These are phyloP conservation scores for Eupithecia pulchellata DNA, from an alignment of 2,888 invertebrate species.

Conservation along the genomic window DNA sequence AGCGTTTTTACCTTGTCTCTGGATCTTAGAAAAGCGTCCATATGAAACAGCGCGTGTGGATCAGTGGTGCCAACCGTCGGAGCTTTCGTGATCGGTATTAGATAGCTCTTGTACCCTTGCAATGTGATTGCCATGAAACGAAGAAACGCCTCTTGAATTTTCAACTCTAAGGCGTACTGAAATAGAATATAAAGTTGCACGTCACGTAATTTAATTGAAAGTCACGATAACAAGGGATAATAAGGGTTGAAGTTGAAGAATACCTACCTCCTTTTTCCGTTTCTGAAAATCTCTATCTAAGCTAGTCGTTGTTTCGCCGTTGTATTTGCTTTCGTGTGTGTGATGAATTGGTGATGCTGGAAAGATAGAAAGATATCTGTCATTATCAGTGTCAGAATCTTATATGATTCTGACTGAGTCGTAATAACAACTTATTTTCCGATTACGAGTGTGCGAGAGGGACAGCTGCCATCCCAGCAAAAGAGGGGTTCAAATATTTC, in stretches of 20 bases:
- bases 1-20: slow-evolving; percentile 89
- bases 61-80: slow-evolving; percentile 98
- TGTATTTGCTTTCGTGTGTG: slow-evolving; percentile 72
- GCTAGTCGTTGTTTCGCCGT: slow-evolving; percentile 87
- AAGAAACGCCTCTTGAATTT: slow-evolving; percentile 98
- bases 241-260: slow-evolving; percentile 65
- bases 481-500: too few relatives aligned
- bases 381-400: background rate
- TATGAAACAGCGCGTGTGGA: slow-evolving; percentile 96
- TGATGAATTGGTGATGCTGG: slow-evolving; percentile 79
- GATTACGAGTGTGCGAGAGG: too few relatives aligned
- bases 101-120: slow-evolving; percentile 94
- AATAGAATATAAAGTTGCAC: slow-evolving; percentile 46
- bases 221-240: background rate
- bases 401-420: too few relatives aligned
- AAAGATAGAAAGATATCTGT: slow-evolving; percentile 33
- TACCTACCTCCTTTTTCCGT: slow-evolving; percentile 91
- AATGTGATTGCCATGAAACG: slow-evolving; percentile 97
- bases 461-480: too few relatives aligned
- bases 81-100: slow-evolving; percentile 96
- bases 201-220: background rate
- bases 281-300: slow-evolving; percentile 93
- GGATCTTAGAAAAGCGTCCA: slow-evolving; percentile 94
- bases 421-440: background rate
- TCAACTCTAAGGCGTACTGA: slow-evolving; percentile 93